These are phyloP conservation scores for Drosophila infuscata DNA, from an alignment of 2,888 invertebrate genomes.

Conservation along the genomic window DNA sequence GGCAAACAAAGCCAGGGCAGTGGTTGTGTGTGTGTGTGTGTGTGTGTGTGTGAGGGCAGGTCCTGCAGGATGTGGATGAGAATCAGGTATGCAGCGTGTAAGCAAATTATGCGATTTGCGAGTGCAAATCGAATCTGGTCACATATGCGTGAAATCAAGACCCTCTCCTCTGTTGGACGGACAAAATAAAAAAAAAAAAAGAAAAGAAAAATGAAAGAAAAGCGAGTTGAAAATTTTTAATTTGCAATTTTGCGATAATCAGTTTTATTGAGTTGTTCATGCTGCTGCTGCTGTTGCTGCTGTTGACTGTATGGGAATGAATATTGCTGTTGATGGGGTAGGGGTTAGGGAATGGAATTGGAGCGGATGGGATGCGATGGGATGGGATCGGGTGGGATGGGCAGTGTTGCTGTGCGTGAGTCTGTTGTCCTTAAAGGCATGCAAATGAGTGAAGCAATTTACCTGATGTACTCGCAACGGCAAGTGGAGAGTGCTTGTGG, in stretches of 20 bases:
- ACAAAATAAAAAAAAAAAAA: neutral
- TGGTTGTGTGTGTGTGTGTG: neutral
- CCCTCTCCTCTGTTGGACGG: neutral
- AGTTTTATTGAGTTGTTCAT: slow-evolving; percentile 71
- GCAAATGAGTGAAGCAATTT: slow-evolving; percentile 64
- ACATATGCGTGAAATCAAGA: slow-evolving; percentile 78
- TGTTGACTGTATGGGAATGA: slow-evolving; percentile 8
- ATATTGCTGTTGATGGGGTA: neutral
- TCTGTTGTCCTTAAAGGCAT: slow-evolving; percentile 45
- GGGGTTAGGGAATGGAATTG: neutral
- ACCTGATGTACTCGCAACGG: slow-evolving; percentile 24
- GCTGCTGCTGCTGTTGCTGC: slow-evolving; percentile 9
- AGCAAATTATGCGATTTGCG: slow-evolving; percentile 57
- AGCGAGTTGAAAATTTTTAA: slow-evolving; percentile 58
- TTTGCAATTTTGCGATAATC: slow-evolving; percentile 76
- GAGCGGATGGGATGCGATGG: neutral
- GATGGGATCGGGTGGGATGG: neutral
- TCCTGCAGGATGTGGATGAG: slow-evolving; percentile 44
- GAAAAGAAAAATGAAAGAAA: slow-evolving; percentile 1
- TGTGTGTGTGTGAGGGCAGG: neutral
- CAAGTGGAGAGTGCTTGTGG: neutral
- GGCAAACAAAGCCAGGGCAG: slow-evolving; percentile 60
- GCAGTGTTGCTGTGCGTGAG: neutral
- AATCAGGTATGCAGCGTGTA: slow-evolving; percentile 27
- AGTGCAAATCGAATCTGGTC: slow-evolving; percentile 76